Evolutionary conservation across 2,113 vertebrate species (phyloP).

Genomic region (Panthera leo): DNA sequence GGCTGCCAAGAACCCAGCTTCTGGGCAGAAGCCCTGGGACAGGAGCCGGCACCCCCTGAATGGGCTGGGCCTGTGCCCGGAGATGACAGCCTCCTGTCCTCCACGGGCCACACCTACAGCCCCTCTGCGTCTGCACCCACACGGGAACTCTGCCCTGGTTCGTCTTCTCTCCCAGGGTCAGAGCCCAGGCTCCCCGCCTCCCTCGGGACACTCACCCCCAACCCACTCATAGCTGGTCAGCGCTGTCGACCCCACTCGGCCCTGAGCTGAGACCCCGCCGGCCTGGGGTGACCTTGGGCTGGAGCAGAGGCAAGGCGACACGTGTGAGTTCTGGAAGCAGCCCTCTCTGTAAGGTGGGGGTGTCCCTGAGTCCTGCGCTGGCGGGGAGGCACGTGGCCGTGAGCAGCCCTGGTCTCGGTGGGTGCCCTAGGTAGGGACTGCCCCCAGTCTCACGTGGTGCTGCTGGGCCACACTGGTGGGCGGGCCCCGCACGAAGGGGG

Average conservation of each 20-base stretch:
- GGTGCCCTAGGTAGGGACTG: too few species aligned
- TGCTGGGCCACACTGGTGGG: not conserved
- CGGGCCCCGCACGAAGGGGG: fast-evolving
- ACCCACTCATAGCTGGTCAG: not conserved
- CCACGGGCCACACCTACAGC: not conserved
- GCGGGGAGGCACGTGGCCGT: not conserved
- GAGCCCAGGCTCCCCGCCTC: not conserved
- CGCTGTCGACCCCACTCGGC: not conserved
- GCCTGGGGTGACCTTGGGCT: too few species aligned
- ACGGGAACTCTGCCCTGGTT: too few species aligned
- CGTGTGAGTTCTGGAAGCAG: too few species aligned
- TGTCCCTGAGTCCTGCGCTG: fast-evolving
- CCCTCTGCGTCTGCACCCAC: not conserved
- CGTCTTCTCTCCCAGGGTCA: not conserved
- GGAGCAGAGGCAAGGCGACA: not conserved
- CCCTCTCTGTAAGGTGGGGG: not conserved
- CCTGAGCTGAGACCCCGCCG: not conserved
- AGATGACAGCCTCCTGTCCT: too few species aligned
- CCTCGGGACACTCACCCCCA: fast-evolving
- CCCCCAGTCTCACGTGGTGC: fast-evolving
- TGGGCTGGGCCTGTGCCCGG: not conserved
- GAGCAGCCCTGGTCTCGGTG: not conserved
- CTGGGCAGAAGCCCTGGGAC: not conserved
- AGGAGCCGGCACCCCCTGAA: fast-evolving
- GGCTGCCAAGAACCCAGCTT: not conserved